Percentiles rank a stretch among this genome's conserved stretches.
These are phyloP conservation scores for Acipenser transmontanus DNA, from an alignment of 2,797 vertebrate genomes.

Conservation along the genomic window DNA sequence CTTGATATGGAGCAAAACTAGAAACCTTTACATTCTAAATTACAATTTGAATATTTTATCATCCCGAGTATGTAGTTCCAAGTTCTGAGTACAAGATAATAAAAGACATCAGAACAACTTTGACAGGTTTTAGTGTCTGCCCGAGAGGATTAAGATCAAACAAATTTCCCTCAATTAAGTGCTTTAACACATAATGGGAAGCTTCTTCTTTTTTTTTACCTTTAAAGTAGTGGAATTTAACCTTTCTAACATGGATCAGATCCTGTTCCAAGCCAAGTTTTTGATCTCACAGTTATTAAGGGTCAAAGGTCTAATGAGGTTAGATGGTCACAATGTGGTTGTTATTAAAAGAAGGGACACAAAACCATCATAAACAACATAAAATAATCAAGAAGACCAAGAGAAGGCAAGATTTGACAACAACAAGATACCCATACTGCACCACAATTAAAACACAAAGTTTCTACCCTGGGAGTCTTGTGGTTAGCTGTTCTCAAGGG, in stretches of 20 bases:
- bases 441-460: not conserved
- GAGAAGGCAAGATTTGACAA: not conserved
- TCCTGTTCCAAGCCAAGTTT: conserved; percentile 2
- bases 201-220: not conserved
- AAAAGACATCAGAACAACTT: conserved; percentile 1
- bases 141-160: no score
- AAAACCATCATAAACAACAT: not conserved
- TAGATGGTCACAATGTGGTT: not conserved
- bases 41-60: no score
- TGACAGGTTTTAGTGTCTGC: conserved; percentile 8
- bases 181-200: conserved; percentile 9
- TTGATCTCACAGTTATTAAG: not conserved
- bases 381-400: not conserved
- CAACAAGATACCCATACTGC: not conserved
- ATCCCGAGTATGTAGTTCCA: conserved; percentile 6
- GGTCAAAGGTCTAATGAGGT: not conserved
- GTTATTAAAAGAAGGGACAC: not conserved
- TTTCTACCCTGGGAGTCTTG: not conserved
- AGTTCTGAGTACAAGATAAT: conserved; percentile 6
- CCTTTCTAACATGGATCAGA: conserved; percentile 20
- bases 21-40: no score
- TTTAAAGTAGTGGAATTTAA: conserved; percentile 21
- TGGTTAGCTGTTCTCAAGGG: conserved; percentile 16
- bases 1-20: no score
- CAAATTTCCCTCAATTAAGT: no score